Conservation (phyloP, 2,888 invertebrate genomes). For the Nudaria mundana region DNA sequence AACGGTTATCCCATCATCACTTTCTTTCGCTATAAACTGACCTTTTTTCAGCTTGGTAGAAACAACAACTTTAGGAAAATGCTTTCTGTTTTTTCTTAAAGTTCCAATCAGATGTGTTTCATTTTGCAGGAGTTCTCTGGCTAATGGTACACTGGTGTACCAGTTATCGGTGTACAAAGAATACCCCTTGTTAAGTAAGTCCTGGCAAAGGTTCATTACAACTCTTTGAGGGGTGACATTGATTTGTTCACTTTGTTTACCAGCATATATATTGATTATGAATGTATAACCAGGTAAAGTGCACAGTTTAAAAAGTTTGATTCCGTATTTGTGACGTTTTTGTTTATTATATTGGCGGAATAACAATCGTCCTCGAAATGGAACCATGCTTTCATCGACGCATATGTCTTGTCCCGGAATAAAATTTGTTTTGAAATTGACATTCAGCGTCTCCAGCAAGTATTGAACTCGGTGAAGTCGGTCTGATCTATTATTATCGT, state of each 20-base stretch:
- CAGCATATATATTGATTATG: slow-evolving; percentile 10
- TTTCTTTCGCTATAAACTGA: slow-evolving; percentile 6
- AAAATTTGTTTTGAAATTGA: not conserved
- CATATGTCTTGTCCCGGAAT: slow-evolving; percentile 5
- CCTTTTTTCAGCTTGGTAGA: slow-evolving; percentile 3
- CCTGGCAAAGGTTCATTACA: slow-evolving; percentile 3
- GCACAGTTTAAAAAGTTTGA: slow-evolving; percentile 14
- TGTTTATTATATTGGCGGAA: slow-evolving; percentile 13
- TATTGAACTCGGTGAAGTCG: not conserved
- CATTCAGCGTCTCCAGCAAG: not conserved
- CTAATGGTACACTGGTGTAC: slow-evolving; percentile 25
- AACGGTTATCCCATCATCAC: slow-evolving; percentile 4
- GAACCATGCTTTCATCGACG: slow-evolving; percentile 10
- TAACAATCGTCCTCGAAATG: slow-evolving; percentile 11
- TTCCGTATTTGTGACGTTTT: slow-evolving; percentile 9
- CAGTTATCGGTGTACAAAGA: slow-evolving; percentile 31
- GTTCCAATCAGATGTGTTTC: slow-evolving; percentile 6
- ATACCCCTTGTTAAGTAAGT: slow-evolving; percentile 6
- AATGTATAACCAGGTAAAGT: slow-evolving; percentile 14
- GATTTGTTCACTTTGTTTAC: slow-evolving; percentile 7
- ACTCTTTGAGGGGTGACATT: slow-evolving; percentile 1
- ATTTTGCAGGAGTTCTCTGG: slow-evolving; percentile 1
- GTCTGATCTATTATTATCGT: not conserved
- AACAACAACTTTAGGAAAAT: slow-evolving; percentile 4
- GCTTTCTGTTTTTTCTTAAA: slow-evolving; percentile 4